Conservation (phyloP, 2,888 invertebrate species). For the Xanthorhoe designata region DNA sequence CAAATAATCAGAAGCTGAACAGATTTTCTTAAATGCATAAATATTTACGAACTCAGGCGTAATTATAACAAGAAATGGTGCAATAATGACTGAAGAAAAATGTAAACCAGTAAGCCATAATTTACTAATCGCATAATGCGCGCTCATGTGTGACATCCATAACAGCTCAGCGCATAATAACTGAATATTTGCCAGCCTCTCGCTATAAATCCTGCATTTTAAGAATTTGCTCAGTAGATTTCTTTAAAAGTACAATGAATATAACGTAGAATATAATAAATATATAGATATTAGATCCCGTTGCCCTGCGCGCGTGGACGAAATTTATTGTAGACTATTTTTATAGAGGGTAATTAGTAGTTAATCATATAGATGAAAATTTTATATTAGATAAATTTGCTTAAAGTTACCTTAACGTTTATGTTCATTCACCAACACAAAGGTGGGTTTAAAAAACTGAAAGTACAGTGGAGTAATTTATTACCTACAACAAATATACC, state of each 20-base stretch:
- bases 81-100: background rate
- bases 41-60: background rate
- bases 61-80: background rate
- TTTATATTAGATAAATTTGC: background rate
- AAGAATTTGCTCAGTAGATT: background rate
- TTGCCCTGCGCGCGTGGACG: too few species aligned
- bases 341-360: background rate
- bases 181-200: background rate
- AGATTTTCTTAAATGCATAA: background rate
- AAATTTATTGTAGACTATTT: too few species aligned
- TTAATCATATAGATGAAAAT: background rate
- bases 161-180: background rate
- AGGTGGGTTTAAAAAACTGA: background rate
- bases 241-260: background rate
- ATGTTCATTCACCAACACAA: background rate
- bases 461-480: background rate
- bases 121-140: slow-evolving; percentile 13
- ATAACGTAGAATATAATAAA: background rate
- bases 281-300: too few species aligned
- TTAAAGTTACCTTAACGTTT: background rate
- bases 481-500: background rate
- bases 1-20: background rate
- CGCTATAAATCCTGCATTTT: background rate
- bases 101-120: background rate
- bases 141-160: slow-evolving; percentile 18